Evolutionary conservation across 2,888 invertebrate species (phyloP).

Genomic region (Leistus spinibarbis): DNA sequence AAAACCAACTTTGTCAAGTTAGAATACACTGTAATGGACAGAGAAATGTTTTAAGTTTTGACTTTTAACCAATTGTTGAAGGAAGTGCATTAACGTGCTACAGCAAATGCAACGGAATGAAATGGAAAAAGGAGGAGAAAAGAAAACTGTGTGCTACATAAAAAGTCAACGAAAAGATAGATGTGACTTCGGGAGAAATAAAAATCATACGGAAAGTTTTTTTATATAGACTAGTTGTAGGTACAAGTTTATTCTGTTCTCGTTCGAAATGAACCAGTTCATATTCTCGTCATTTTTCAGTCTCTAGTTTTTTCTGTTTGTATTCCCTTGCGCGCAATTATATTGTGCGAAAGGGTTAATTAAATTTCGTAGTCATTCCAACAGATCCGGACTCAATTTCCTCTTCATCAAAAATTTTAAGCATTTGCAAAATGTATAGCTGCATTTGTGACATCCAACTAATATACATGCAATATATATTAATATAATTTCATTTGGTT

Average conservation of each 20-base stretch:
- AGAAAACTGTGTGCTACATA: background rate
- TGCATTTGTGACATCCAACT: too few relatives aligned
- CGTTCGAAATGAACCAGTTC: background rate
- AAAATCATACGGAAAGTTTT: background rate
- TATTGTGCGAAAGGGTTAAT: background rate
- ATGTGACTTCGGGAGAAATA: background rate
- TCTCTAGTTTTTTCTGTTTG: background rate
- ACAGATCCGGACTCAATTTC: background rate
- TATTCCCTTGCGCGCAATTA: background rate
- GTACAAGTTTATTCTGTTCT: background rate
- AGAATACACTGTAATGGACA: background rate
- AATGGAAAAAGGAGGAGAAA: background rate
- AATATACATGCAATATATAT: too few relatives aligned
- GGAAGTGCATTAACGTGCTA: conserved; percentile 20
- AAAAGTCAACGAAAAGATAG: background rate
- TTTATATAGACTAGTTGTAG: too few relatives aligned
- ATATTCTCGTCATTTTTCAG: background rate
- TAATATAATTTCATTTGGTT: too few relatives aligned
- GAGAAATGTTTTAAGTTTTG: conserved; percentile 14
- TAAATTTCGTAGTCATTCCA: background rate
- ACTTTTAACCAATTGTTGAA: conserved; percentile 7
- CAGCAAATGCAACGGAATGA: background rate
- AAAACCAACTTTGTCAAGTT: conserved; percentile 19
- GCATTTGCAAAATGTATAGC: too few relatives aligned
- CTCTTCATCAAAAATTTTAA: too few relatives aligned